These are phyloP conservation scores for Atrina japonica DNA, from an alignment of 2,888 invertebrate genomes.

Conservation along the genomic window DNA sequence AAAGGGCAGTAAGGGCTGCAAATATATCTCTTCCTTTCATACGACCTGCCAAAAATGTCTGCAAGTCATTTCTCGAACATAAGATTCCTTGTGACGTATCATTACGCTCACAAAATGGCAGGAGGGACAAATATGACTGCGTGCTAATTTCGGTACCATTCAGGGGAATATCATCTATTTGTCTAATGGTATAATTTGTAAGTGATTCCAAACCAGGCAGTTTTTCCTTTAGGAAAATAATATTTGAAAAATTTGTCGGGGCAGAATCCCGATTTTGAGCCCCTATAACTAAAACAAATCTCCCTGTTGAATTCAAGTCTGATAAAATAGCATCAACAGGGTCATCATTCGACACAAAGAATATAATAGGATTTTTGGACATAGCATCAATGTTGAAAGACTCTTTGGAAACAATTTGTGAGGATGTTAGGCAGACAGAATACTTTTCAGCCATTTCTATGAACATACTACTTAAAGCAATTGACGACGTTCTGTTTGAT, in stretches of 20 bases:
- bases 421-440: constrained; percentile 12
- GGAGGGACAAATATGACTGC: background rate
- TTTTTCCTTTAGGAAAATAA: background rate
- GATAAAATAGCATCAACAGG: background rate
- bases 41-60: background rate
- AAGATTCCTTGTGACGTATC: too few species aligned
- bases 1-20: constrained; percentile 1
- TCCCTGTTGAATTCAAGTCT: background rate
- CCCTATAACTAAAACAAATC: background rate
- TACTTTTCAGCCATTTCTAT: background rate
- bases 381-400: background rate
- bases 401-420: background rate
- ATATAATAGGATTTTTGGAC: background rate
- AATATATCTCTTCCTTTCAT: constrained; percentile 5
- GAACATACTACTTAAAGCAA: constrained; percentile 12
- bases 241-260: constrained; percentile 1
- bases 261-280: background rate
- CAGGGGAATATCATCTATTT: background rate
- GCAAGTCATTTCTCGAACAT: background rate
- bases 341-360: constrained; percentile 16
- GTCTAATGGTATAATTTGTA: background rate
- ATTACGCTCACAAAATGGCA: too few species aligned
- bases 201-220: background rate
- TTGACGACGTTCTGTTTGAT: constrained; percentile 2
- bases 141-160: background rate